A percentile compares a stretch with the other conserved stretches of the same genome.
Evolutionary conservation across 2,888 invertebrate species (phyloP).

Genomic region (Leucania comma): DNA sequence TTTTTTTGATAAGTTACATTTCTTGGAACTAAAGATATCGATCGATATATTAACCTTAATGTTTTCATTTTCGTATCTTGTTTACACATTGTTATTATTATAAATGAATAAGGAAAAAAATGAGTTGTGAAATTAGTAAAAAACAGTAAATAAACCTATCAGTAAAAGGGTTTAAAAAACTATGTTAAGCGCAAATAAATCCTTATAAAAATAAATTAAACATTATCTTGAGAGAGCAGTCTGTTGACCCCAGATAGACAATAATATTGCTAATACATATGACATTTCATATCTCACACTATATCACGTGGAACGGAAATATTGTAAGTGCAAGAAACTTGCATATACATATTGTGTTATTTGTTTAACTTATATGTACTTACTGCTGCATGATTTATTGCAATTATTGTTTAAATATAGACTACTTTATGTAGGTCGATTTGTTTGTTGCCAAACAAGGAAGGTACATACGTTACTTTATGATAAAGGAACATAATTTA

Average conservation of each 20-base stretch:
- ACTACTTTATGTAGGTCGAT: constrained; percentile 34
- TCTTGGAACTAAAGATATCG: neutral
- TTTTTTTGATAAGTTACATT: neutral
- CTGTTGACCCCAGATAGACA: constrained; percentile 83
- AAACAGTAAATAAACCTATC: constrained; percentile 16
- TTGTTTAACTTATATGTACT: constrained; percentile 11
- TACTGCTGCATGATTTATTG: constrained; percentile 33
- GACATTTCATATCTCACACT: constrained; percentile 66
- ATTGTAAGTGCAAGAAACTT: constrained; percentile 57
- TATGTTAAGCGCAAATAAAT: constrained; percentile 48
- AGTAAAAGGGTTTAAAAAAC: constrained; percentile 35
- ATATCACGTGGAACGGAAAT: constrained; percentile 64
- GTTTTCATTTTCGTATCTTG: constrained; percentile 12
- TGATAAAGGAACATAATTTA: constrained; percentile 11
- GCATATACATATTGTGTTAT: constrained; percentile 15
- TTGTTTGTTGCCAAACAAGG: constrained; percentile 30
- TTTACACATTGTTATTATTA: neutral
- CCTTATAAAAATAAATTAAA: constrained; percentile 71
- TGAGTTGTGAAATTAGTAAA: constrained; percentile 12
- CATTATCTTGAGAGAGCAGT: constrained; percentile 72
- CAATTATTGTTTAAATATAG: constrained; percentile 35
- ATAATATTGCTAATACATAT: constrained; percentile 64
- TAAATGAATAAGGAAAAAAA: constrained; percentile 10
- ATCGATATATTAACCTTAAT: neutral
- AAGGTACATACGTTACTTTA: neutral